These are phyloP conservation scores for Rotaria magnacalcarata DNA, from an alignment of 2,888 invertebrate genomes.

Conservation along the genomic window DNA sequence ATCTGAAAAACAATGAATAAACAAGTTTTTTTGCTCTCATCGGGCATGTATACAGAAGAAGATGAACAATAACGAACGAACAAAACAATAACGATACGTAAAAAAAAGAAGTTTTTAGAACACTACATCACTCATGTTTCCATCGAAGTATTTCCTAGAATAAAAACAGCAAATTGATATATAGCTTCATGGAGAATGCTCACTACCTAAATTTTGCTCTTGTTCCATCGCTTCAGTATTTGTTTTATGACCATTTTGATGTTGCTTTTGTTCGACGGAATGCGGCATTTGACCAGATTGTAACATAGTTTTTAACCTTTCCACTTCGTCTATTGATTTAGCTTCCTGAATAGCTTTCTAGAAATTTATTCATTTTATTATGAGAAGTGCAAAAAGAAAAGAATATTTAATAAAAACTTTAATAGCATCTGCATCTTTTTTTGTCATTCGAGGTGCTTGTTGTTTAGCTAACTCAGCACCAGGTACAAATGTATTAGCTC, in stretches of 20 bases:
- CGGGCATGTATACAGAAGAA: not conserved
- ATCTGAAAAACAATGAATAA: not conserved
- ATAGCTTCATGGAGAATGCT: not conserved
- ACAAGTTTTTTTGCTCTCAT: not conserved
- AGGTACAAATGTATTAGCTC: constrained; percentile 42
- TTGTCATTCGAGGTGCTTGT: constrained; percentile 34
- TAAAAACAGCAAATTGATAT: not conserved
- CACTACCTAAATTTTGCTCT: not conserved
- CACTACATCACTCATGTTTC: not conserved
- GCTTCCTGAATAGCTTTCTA: constrained; percentile 45
- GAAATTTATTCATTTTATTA: not conserved
- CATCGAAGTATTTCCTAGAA: not conserved
- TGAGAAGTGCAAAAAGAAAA: not conserved
- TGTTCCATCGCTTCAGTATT: not conserved
- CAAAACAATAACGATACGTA: constrained; percentile 11
- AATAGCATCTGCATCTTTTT: constrained; percentile 45
- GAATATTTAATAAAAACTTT: not conserved
- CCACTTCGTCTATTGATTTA: constrained; percentile 45
- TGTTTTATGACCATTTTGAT: not conserved
- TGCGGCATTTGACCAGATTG: constrained; percentile 43
- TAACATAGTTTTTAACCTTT: constrained; percentile 43
- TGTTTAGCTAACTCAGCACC: constrained; percentile 42
- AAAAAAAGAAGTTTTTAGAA: not conserved
- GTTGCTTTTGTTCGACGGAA: not conserved
- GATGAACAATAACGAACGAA: not conserved